Evolutionary conservation across 2,888 invertebrate species (phyloP).

Genomic region (Dynastes tityus): DNA sequence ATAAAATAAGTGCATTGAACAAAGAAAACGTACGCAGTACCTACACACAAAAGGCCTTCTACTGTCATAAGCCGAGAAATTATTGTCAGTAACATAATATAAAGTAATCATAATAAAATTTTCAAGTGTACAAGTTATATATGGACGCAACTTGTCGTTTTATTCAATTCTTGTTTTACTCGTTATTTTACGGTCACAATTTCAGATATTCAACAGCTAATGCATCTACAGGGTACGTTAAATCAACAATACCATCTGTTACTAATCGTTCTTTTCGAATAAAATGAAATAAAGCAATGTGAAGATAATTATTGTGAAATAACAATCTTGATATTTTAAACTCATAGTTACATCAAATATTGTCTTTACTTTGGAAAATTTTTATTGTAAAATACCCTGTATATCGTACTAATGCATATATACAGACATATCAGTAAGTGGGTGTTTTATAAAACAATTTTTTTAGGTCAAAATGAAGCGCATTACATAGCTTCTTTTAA

Average conservation of each 20-base stretch:
- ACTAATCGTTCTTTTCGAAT: too few relatives aligned
- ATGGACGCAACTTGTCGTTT: conserved; percentile 8
- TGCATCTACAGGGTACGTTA: neutral
- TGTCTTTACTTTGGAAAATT: too few relatives aligned
- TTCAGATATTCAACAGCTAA: neutral
- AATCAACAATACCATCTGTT: neutral
- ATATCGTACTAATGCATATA: neutral
- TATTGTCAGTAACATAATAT: conserved; percentile 43
- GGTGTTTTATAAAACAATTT: conserved; percentile 24
- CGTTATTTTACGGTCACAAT: conserved; percentile 13
- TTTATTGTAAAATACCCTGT: too few relatives aligned
- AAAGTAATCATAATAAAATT: conserved; percentile 44
- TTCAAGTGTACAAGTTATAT: conserved; percentile 26
- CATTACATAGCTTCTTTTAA: neutral
- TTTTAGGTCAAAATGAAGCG: conserved; percentile 26
- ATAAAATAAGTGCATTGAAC: conserved; percentile 42
- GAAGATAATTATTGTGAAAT: too few relatives aligned
- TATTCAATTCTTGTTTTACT: conserved; percentile 23
- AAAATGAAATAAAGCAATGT: too few relatives aligned
- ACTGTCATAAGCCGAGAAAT: conserved; percentile 40
- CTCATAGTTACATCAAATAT: too few relatives aligned
- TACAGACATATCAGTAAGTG: conserved; percentile 24
- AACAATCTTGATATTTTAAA: too few relatives aligned
- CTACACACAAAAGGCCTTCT: conserved; percentile 24
- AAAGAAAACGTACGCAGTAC: conserved; percentile 13